phyloP scores from a whole-genome alignment of 2,888 invertebrate genomes.

The Lypha dubia region DNA sequence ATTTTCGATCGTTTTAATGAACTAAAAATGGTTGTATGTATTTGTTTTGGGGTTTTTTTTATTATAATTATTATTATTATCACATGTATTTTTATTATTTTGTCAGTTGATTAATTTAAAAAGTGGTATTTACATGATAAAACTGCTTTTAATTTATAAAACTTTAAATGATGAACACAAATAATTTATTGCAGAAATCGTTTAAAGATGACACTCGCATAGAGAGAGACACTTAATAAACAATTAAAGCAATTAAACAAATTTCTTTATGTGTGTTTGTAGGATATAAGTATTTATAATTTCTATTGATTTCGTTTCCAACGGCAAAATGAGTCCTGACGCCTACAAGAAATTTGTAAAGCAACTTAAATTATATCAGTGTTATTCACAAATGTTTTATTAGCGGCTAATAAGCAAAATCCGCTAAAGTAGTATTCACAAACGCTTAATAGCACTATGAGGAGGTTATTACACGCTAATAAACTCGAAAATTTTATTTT shows the following conservation, averaged over 20 bases:
- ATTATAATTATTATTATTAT: background rate
- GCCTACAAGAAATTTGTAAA: no score
- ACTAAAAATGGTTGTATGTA: background rate
- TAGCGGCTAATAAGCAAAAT: no score
- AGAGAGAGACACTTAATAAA: slow-evolving; percentile 2
- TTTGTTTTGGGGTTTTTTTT: background rate
- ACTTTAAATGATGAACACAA: background rate
- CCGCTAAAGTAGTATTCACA: no score
- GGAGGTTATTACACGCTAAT: no score
- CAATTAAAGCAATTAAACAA: background rate
- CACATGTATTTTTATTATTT: slow-evolving; percentile 30
- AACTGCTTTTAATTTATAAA: slow-evolving; percentile 48
- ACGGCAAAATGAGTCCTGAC: background rate
- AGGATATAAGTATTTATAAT: background rate
- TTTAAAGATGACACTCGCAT: background rate
- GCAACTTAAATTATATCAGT: no score
- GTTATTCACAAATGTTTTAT: no score
- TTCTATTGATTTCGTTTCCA: background rate
- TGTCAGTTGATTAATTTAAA: slow-evolving; percentile 29
- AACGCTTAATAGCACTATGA: no score
- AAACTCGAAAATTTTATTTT: no score
- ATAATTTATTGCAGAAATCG: slow-evolving; percentile 4
- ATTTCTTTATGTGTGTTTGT: background rate
- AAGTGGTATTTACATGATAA: slow-evolving; percentile 23
- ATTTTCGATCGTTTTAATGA: slow-evolving; percentile 21